These are phyloP conservation scores for Sinocyclocheilus maitianheensis DNA, from an alignment of 2,113 vertebrate species.

Conservation along the genomic window DNA sequence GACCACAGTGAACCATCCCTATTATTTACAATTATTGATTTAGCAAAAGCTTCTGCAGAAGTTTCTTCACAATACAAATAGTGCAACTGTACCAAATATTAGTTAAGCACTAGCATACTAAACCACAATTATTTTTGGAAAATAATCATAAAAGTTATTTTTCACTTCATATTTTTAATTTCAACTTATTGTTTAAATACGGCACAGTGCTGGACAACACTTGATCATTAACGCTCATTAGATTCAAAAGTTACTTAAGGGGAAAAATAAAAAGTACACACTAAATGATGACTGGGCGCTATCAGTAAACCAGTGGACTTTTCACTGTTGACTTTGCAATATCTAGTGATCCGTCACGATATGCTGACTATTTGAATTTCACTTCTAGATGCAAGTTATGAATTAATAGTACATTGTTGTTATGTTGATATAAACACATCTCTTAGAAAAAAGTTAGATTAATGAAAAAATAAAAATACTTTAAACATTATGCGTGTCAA, in stretches of 20 bases:
- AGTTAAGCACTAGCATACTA: neutral
- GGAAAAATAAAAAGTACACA: neutral
- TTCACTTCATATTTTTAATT: slow-evolving; percentile 47
- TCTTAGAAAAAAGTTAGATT: no score
- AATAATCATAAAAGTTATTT: neutral
- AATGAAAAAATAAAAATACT: neutral
- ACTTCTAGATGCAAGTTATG: slow-evolving; percentile 1
- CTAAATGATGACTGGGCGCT: neutral
- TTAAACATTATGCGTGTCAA: neutral
- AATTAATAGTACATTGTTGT: neutral
- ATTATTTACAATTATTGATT: neutral
- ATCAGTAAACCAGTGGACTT: slow-evolving; percentile 23
- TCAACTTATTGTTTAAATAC: neutral
- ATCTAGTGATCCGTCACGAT: neutral
- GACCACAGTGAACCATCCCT: neutral
- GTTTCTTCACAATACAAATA: neutral
- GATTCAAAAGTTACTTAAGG: neutral
- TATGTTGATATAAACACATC: neutral
- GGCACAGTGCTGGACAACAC: no score
- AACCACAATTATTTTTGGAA: neutral
- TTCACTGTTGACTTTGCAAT: slow-evolving; percentile 33
- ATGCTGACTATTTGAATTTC: slow-evolving; percentile 33
- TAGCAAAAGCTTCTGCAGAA: neutral
- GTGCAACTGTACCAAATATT: neutral
- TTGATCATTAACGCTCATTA: slow-evolving; percentile 8